Base-by-base conservation (phyloP, 2,797 vertebrate species). In the Echiichthys vipera region DNA sequence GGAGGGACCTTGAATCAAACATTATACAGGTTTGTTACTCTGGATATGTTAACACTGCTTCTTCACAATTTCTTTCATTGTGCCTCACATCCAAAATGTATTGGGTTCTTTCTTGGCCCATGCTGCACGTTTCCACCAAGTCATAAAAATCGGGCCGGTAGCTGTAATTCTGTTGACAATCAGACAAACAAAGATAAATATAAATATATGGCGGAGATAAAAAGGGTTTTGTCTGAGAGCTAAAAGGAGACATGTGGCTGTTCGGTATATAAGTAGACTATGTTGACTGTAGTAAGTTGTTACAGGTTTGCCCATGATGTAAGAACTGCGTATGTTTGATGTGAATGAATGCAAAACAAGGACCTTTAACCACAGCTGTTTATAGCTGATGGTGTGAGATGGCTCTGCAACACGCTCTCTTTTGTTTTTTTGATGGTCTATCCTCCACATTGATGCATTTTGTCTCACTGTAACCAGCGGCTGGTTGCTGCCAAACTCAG, bases 401-500 rank as follows among this genome's bases (percentile, higher is more conserved):
- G n/a, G 54, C 45, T 67, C 24, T 29, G 1, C 42, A 47, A 8
- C 25, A 8, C 1, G 7, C 27, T 37, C 20, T 15, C 17, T 30
- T 37, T 59, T 25, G 24, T 40, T 32, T 42, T 51, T 61, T 43
- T 14, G 32, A 59, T 47, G 25, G 30, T 47, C 67, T 65, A 36
- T 66, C 56, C 53, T 77, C 27, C 63, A 67, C 72, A 46, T 7
- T 40, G 62, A 79, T 71, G 63, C 49, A 65, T 59, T 17, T 29
- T 39, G 20, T 63, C 50, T 80, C 14, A 17, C 30, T 73, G 47
- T 27, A 67, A 77, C 58, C 55, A 77, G 80, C 17, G 49, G 66
- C 78, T 78, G 66, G 68, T 64, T 66, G 78, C 66, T 78, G 88
- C 74, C 81, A 78, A 74, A 66, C 69, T 81, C 86, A 89, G 88